Evolutionary conservation across 2,888 invertebrate species (phyloP), one percentile per base, ranked within the genome.

Genomic region (Empis livida): DNA sequence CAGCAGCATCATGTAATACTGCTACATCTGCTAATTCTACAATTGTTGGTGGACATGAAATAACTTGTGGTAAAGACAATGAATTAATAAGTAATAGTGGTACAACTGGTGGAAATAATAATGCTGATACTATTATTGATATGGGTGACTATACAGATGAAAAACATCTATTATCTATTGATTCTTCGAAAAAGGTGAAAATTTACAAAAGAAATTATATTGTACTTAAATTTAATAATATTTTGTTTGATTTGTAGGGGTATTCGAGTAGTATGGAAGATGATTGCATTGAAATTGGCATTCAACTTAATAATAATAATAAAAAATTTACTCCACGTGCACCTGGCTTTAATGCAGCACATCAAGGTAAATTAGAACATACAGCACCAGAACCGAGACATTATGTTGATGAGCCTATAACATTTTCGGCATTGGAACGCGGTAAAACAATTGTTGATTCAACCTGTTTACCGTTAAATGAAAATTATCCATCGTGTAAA

Each of bases 91-190:
- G 14, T 23, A 41, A 41, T 23, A 48, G 43, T 40, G 47, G 50
- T 40, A 51, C 42, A 51, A 55, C 49, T 13, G 55, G 55, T 32
- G 51, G 51, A 41, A 64, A 67, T 56, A 68, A 65, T 59, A 59
- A 67, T 56, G 62, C 67, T 54, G 70, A 70, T 57, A 70, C 69
- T 60, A 67, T 72, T 53, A 70, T 71, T 53, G 70, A 72, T 57
- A 65, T 73, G 55, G 65, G 64, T 47, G 71, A 71, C 49, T 54
- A 50, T 31, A 65, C 65, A 60, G 56, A 57, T 43, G 55, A 54
- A 41, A 47, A 43, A 27, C 45, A 44, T 45, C 23, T 50, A 11
- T 35, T 49, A 16, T 46, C 52, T 5, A 45, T 50, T 39, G 55
- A 52, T 43, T 49, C 51, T 14, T 44, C 49, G 44, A 46, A 49